Evolutionary conservation across 2,888 invertebrate species (phyloP).

Genomic region (Piscicola geometra): DNA sequence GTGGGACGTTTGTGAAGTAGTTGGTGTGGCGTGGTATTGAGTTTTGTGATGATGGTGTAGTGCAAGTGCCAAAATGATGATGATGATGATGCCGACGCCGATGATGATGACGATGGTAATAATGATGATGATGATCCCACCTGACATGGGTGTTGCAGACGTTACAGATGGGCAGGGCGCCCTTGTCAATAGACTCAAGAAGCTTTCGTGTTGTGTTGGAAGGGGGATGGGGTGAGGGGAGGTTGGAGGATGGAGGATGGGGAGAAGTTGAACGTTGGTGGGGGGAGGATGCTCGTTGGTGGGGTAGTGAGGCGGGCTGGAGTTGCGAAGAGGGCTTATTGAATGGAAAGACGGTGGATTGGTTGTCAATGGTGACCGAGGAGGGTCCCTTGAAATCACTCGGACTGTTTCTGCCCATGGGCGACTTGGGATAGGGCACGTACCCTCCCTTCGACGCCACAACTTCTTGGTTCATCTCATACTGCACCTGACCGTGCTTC

Average conservation of each 20-base stretch:
- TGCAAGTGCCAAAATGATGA: too few relatives aligned
- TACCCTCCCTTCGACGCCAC: too few relatives aligned
- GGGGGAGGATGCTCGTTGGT: conserved; percentile 6
- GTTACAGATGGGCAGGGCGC: conserved; percentile 42
- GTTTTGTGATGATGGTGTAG: too few relatives aligned
- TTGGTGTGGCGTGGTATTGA: too few relatives aligned
- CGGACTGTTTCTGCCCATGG: neutral
- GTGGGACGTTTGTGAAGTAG: too few relatives aligned
- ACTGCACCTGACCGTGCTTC: conserved; percentile 30
- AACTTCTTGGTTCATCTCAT: neutral
- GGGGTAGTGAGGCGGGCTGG: neutral
- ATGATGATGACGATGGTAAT: neutral
- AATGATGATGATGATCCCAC: too few relatives aligned
- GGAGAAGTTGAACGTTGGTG: conserved; percentile 10
- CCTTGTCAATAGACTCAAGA: conserved; percentile 35
- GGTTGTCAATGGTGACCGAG: neutral
- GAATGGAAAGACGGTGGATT: neutral
- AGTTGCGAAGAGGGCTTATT: neutral
- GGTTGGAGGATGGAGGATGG: conserved; percentile 27
- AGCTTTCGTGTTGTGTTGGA: conserved; percentile 34
- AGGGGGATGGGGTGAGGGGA: conserved; percentile 34
- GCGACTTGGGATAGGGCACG: neutral
- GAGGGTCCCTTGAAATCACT: neutral
- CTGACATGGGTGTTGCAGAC: conserved; percentile 40
- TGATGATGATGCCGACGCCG: too few relatives aligned